Conservation (phyloP, 2,797 vertebrate genomes). For the Urosaurus nigricauda region DNA sequence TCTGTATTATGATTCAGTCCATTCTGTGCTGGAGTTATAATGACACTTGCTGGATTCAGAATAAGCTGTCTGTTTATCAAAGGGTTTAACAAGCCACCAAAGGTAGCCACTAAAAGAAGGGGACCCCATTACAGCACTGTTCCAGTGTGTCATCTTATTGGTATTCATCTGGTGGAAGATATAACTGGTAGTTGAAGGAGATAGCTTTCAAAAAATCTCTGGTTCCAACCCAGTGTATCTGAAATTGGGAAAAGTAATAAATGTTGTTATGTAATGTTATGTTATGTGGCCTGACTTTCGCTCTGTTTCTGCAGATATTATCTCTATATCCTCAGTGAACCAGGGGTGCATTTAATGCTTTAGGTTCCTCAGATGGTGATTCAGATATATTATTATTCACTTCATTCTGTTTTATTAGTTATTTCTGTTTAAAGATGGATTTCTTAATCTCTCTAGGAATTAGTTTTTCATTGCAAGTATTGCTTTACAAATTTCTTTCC, state of each 20-base stretch:
- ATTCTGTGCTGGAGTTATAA: no score
- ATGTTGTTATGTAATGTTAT: neutral
- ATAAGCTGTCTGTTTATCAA: no score
- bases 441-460: constrained; percentile 60
- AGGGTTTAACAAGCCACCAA: no score
- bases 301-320: neutral
- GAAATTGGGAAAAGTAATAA: neutral
- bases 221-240: neutral
- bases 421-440: constrained; percentile 62
- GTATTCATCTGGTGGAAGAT: neutral
- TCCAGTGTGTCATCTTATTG: no score
- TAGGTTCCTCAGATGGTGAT: constrained; percentile 38
- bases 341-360: neutral
- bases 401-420: constrained; percentile 64
- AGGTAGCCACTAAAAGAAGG: no score
- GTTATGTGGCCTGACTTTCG: neutral
- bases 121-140: no score
- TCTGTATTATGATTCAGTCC: no score
- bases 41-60: no score
- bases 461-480: constrained; percentile 52
- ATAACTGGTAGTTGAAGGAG: neutral
- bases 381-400: constrained; percentile 39
- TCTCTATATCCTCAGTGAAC: neutral
- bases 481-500: constrained; percentile 54
- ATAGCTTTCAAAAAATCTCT: neutral